Conservation (phyloP, 2,113 vertebrate genomes). For the Alaudala cheleensis region DNA sequence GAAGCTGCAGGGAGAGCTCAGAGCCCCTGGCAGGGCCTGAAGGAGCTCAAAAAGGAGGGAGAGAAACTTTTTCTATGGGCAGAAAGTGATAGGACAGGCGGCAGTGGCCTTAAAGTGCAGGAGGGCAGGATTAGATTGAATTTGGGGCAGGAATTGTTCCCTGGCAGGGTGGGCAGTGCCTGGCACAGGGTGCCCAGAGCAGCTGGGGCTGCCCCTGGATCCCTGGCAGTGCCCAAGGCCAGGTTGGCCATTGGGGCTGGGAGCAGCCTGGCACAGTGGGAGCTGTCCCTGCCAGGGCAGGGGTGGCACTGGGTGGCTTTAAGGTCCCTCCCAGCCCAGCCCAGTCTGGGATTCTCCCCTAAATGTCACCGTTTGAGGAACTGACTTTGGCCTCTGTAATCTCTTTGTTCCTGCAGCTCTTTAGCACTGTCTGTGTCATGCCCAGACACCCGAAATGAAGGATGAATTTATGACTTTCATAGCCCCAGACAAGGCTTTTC, state of each 20-base stretch:
- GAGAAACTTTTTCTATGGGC: too few species aligned
- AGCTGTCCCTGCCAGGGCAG: neutral
- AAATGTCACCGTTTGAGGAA: neutral
- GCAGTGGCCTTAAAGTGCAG: too few species aligned
- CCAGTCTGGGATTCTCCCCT: neutral
- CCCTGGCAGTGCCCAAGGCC: neutral
- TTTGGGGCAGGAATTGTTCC: neutral
- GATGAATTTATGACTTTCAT: neutral
- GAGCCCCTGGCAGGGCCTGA: too few species aligned
- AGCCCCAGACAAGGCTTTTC: neutral
- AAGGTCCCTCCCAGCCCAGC: fast-evolving
- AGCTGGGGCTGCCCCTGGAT: neutral
- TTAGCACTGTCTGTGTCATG: fast-evolving
- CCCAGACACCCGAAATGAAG: neutral
- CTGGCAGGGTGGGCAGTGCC: neutral
- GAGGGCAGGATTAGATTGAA: too few species aligned
- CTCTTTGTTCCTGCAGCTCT: neutral
- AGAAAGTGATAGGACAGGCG: too few species aligned
- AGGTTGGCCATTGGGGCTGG: neutral
- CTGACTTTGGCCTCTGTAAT: neutral
- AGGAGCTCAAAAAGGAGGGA: too few species aligned
- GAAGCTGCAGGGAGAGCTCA: too few species aligned
- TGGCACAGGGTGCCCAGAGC: neutral
- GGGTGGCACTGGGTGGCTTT: neutral
- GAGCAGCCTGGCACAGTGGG: neutral